These are phyloP conservation scores for Tauraco hartlaubi DNA, from an alignment of 2,797 vertebrate genomes.

Conservation along the genomic window DNA sequence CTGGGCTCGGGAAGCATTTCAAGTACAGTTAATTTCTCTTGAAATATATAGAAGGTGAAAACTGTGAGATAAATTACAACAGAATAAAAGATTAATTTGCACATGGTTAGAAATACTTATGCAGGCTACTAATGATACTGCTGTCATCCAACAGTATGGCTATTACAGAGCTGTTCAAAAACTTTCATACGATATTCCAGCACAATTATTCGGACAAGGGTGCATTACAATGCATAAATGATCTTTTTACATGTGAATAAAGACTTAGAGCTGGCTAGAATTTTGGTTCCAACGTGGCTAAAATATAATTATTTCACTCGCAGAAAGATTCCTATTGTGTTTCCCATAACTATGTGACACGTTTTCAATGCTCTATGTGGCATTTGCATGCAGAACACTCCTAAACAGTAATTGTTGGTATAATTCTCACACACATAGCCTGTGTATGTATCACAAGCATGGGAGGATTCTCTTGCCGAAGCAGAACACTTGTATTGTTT, in stretches of 20 bases:
- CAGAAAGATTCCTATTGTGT: constrained; percentile 41
- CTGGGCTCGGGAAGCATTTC: background rate
- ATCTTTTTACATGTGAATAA: constrained; percentile 45
- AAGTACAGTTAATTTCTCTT: background rate
- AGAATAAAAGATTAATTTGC: background rate
- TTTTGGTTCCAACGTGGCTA: background rate
- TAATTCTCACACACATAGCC: constrained; percentile 25
- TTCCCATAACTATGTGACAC: background rate
- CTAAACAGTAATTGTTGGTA: constrained; percentile 17
- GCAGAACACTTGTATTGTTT: background rate
- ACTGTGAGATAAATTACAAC: background rate
- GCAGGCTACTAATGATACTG: background rate
- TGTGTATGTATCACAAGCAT: background rate
- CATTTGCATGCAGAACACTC: constrained; percentile 42
- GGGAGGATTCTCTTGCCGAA: constrained; percentile 23
- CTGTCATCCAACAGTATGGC: background rate
- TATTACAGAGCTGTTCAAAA: constrained; percentile 19
- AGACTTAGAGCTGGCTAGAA: background rate
- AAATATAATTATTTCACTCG: constrained; percentile 28
- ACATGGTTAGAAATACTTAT: background rate
- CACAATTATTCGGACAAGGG: constrained; percentile 27
- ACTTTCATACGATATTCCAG: constrained; percentile 10
- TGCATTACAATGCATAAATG: constrained; percentile 14
- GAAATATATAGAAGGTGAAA: background rate
- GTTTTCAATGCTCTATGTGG: background rate